Conservation (phyloP, 2,797 vertebrate genomes). For the Balearica regulorum region DNA sequence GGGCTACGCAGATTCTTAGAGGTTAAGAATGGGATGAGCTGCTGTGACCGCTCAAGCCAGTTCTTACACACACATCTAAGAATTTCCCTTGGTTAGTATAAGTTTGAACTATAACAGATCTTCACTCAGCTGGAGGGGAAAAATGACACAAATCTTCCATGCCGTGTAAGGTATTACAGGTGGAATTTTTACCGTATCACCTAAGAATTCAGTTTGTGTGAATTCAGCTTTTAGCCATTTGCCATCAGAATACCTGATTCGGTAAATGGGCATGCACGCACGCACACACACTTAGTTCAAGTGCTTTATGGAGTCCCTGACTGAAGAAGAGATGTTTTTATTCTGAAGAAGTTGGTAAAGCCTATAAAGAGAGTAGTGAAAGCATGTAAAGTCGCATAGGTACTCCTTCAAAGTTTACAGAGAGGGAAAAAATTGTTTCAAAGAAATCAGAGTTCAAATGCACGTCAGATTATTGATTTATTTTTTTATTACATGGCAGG, state of each 20-base stretch:
- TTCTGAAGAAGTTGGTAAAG: background rate
- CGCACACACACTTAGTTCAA: background rate
- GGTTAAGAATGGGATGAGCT: too few species aligned
- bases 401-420: background rate
- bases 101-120: background rate
- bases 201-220: background rate
- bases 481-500: background rate
- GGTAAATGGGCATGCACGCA: rapidly evolving
- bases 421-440: background rate
- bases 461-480: too few species aligned
- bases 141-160: background rate
- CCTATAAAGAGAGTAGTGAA: background rate
- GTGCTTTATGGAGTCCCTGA: background rate
- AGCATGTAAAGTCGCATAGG: background rate
- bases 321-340: background rate
- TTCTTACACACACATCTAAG: background rate
- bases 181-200: background rate
- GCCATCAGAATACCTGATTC: background rate
- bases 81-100: background rate
- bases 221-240: background rate
- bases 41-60: background rate
- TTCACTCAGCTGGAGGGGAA: background rate
- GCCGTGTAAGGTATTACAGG: background rate
- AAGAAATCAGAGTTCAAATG: background rate
- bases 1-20: background rate